A percentile compares a stretch with the other conserved stretches of the same genome.
Conservation (phyloP, 1,140 invertebrate species). For the Pseudomyrmex gracilis region DNA sequence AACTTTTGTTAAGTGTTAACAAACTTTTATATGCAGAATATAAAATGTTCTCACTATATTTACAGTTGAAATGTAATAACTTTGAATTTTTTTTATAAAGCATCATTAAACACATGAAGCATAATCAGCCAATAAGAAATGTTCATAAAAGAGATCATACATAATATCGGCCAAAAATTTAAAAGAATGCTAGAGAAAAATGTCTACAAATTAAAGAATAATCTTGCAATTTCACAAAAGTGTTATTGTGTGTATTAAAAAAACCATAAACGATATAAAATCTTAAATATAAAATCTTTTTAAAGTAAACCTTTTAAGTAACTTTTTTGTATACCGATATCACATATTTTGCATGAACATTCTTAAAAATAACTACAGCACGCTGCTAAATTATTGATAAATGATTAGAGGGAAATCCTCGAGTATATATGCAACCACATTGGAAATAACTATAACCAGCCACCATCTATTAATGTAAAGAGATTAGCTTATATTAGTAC, state of each 20-base stretch:
- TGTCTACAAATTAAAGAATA: not conserved
- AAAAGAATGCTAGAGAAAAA: conserved; percentile 12
- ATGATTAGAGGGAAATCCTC: conserved; percentile 66
- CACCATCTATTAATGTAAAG: conserved; percentile 74
- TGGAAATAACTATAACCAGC: conserved; percentile 75
- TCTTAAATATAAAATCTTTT: not conserved
- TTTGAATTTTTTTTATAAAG: conserved; percentile 58
- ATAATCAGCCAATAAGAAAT: conserved; percentile 77
- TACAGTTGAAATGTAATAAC: conserved; percentile 72
- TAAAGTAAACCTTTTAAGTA: not conserved
- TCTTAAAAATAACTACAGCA: conserved; percentile 62
- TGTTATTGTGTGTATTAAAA: not conserved
- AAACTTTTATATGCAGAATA: not conserved
- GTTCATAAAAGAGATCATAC: not conserved
- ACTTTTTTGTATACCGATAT: not conserved
- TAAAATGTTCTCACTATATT: not conserved
- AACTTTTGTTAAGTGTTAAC: not conserved
- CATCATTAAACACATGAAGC: conserved; percentile 71
- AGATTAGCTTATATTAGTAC: not conserved
- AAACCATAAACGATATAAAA: too few species aligned
- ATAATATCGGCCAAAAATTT: conserved; percentile 15
- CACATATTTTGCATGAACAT: conserved; percentile 68
- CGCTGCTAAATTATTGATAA: conserved; percentile 70
- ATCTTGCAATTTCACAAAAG: not conserved
- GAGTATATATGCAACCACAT: conserved; percentile 70